Percentiles rank a stretch among this genome's conserved stretches.
phyloP scores from a whole-genome alignment of 2,888 invertebrate genomes.

The Frankliniella intonsa region DNA sequence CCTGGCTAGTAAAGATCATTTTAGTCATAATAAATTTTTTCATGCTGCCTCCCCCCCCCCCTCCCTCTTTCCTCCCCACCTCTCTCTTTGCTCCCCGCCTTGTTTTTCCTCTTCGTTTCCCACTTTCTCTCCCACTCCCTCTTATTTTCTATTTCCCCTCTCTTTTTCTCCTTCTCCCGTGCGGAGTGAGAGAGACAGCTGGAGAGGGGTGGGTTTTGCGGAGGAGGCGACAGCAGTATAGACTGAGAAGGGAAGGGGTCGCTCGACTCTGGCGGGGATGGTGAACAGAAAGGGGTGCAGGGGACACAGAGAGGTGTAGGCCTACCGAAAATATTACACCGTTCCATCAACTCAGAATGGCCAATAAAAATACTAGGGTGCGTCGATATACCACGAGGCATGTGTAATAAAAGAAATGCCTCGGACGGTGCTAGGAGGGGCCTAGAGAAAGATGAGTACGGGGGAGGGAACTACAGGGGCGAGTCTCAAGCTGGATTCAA shows the following conservation, averaged over 20 bases:
- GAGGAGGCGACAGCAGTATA: neutral
- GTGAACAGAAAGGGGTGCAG: neutral
- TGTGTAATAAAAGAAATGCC: constrained; percentile 11
- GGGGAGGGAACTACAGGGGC: neutral
- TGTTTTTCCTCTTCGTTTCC: too few relatives aligned
- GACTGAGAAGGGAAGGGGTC: neutral
- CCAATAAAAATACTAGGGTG: constrained; percentile 17
- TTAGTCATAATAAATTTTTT: too few relatives aligned
- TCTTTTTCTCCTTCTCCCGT: too few relatives aligned
- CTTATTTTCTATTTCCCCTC: too few relatives aligned
- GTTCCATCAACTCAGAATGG: constrained; percentile 24
- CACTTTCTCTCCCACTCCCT: neutral
- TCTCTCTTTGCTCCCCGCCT: too few relatives aligned
- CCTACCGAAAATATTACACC: constrained; percentile 20
- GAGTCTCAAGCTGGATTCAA: neutral
- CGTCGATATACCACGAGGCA: constrained; percentile 8
- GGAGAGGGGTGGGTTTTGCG: too few relatives aligned
- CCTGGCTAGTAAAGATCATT: too few relatives aligned
- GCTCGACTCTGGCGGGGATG: neutral
- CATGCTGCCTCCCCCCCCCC: neutral
- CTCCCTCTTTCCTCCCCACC: neutral
- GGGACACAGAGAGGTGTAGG: constrained; percentile 6
- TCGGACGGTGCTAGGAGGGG: neutral
- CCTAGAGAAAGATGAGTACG: neutral
- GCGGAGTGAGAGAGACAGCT: too few relatives aligned